Conservation (phyloP, 2,113 vertebrate species). For the Forbesichthys papilliferus region DNA sequence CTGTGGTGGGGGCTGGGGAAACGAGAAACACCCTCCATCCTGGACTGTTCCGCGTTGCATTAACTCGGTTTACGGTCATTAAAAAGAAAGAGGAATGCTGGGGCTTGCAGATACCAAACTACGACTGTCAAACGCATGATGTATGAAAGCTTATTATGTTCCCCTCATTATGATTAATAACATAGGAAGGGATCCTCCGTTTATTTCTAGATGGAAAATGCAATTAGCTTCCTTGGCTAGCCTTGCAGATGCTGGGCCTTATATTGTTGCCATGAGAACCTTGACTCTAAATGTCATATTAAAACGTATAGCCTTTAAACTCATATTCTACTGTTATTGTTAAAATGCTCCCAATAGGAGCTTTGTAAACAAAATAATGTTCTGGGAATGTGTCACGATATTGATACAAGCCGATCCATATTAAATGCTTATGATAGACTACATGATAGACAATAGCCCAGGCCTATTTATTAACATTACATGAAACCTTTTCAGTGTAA, state of each 20-base stretch:
- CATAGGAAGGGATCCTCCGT: slow-evolving; percentile 71
- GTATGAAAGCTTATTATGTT: slow-evolving; percentile 74
- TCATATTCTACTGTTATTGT: too few relatives aligned
- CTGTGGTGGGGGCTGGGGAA: not conserved
- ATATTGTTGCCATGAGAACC: slow-evolving; percentile 37
- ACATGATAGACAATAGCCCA: too few relatives aligned
- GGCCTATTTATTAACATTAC: too few relatives aligned
- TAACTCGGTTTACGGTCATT: slow-evolving; percentile 73
- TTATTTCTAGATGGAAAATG: slow-evolving; percentile 76
- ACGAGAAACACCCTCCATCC: slow-evolving; percentile 54
- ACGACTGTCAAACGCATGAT: slow-evolving; percentile 72
- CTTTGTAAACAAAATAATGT: too few relatives aligned
- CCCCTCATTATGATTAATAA: slow-evolving; percentile 82
- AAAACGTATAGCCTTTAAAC: not conserved
- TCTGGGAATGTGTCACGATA: too few relatives aligned
- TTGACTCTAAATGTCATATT: not conserved
- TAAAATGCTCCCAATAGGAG: too few relatives aligned
- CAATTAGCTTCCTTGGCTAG: slow-evolving; percentile 73
- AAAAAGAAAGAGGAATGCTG: slow-evolving; percentile 70
- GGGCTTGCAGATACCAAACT: slow-evolving; percentile 73
- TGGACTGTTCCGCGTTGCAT: slow-evolving; percentile 62
- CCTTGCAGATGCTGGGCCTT: slow-evolving; percentile 56
- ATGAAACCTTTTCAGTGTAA: too few relatives aligned
- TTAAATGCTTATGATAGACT: too few relatives aligned
- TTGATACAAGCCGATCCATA: too few relatives aligned